These are phyloP conservation scores for Sipha flava DNA, from an alignment of 1,140 invertebrate genomes.

Conservation along the genomic window DNA sequence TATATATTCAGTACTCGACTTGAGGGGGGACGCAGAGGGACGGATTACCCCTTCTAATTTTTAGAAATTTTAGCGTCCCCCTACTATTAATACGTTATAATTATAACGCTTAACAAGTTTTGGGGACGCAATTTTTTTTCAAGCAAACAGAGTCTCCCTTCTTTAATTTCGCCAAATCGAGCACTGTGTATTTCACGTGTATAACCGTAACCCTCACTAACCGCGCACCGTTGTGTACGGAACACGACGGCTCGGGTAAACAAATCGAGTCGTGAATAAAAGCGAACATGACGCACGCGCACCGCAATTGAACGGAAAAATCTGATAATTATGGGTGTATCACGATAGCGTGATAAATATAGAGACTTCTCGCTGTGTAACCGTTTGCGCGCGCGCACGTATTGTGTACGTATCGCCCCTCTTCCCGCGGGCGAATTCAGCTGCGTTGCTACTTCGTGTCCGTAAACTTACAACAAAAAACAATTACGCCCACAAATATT, in stretches of 20 bases:
- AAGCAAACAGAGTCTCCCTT: no score
- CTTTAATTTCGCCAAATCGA: no score
- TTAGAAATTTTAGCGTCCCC: no score
- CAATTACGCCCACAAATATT: not conserved
- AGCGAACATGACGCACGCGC: constrained; percentile 9
- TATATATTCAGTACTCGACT: no score
- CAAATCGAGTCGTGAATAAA: constrained; percentile 16
- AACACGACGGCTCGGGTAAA: not conserved
- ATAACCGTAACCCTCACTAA: no score
- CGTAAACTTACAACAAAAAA: not conserved
- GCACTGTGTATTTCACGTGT: no score
- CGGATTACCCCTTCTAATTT: no score
- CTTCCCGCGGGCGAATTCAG: not conserved
- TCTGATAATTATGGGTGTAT: constrained; percentile 20
- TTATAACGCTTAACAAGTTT: no score
- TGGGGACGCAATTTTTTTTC: no score
- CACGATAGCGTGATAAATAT: constrained; percentile 15
- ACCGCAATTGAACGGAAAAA: constrained; percentile 3
- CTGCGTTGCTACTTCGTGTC: not conserved
- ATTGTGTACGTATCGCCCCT: not conserved
- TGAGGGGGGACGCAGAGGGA: no score
- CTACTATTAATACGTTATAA: not conserved
- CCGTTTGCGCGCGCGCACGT: not conserved
- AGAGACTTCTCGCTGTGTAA: not conserved
- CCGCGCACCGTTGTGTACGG: no score